These are phyloP conservation scores for Buteo buteo DNA, from an alignment of 2,113 vertebrate species.

Conservation along the genomic window DNA sequence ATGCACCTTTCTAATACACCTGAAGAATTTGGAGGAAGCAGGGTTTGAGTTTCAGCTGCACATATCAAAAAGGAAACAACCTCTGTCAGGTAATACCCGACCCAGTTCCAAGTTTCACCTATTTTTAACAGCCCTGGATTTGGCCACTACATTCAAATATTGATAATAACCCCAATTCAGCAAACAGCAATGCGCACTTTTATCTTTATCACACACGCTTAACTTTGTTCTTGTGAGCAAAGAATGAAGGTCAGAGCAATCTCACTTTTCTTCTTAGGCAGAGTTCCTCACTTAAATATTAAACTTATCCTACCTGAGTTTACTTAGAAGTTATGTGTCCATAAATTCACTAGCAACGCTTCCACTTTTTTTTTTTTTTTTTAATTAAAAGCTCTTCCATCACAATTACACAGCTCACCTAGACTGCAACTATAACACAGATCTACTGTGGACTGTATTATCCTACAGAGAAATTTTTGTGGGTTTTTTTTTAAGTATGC, in stretches of 20 bases:
- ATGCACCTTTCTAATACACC: not conserved
- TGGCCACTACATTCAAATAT: not conserved
- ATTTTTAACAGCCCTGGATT: conserved; percentile 6
- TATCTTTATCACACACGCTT: not conserved
- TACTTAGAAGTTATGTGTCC: not conserved
- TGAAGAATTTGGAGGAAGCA: not conserved
- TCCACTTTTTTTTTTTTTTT: not conserved
- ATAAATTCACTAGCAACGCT: not conserved
- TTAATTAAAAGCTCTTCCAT: not conserved
- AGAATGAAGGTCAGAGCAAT: conserved; percentile 39
- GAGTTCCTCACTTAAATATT: not conserved
- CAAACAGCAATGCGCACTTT: not conserved
- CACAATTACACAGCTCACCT: not conserved
- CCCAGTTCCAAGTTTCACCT: not conserved
- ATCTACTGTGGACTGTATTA: not conserved
- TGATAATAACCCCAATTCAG: not conserved
- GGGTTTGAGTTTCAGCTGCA: not conserved
- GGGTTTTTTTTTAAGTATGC: not conserved
- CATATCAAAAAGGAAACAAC: not conserved
- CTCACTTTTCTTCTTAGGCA: not conserved
- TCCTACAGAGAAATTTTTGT: not conserved
- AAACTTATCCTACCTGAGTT: not conserved
- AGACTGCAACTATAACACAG: no score
- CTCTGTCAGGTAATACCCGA: not conserved
- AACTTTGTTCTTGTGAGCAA: conserved; percentile 9